Percentiles rank a stretch among this genome's conserved stretches.
phyloP scores from a whole-genome alignment of 2,797 vertebrate genomes.

The Cercopithecus neglectus region DNA sequence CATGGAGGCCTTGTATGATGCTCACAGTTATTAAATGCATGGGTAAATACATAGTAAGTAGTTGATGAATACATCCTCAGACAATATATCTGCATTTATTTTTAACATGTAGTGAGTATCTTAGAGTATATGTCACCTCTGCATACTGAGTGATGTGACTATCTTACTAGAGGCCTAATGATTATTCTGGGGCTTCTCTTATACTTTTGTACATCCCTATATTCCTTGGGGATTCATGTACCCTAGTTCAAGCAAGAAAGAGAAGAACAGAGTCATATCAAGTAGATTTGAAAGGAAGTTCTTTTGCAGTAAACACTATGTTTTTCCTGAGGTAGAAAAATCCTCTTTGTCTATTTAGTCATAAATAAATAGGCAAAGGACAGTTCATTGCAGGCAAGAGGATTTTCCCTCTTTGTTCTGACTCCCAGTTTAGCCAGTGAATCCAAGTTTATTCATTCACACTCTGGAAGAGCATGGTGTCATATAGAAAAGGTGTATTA shows the following conservation, averaged over 20 bases:
- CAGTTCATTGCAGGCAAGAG: background rate
- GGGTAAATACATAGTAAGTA: background rate
- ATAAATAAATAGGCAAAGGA: background rate
- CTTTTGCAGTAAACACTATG: background rate
- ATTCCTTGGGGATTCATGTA: too few relatives aligned
- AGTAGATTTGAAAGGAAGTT: background rate
- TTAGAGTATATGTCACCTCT: background rate
- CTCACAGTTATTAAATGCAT: background rate
- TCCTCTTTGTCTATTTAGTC: background rate
- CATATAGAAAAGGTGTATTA: background rate
- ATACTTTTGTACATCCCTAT: background rate
- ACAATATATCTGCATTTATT: background rate
- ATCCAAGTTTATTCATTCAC: background rate
- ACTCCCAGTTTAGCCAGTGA: background rate
- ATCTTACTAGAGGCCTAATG: background rate
- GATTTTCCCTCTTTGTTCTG: background rate
- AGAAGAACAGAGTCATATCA: background rate
- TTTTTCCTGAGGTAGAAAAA: background rate
- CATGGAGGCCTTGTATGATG: background rate
- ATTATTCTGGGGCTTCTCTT: background rate
- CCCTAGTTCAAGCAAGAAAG: background rate
- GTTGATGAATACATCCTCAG: background rate
- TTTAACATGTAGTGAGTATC: background rate
- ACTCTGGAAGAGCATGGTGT: background rate
- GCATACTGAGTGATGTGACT: background rate